Evolutionary conservation across 2,797 vertebrate genomes (phyloP).

Genomic region (Phrynocephalus vlangalii): DNA sequence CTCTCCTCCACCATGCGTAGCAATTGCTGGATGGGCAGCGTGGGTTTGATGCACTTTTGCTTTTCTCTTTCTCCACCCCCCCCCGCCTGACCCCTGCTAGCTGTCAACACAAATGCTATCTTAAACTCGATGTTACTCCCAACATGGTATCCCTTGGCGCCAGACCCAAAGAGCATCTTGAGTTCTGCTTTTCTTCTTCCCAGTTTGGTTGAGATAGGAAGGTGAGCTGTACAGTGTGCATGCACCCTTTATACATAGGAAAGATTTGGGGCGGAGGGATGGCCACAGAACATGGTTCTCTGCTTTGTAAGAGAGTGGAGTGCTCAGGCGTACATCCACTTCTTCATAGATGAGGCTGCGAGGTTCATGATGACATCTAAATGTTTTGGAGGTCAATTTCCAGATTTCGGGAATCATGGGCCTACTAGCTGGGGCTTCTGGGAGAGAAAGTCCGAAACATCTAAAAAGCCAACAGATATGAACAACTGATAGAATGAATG

Average conservation of each 20-base stretch:
- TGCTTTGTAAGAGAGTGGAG: not conserved
- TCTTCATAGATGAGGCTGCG: too few species aligned
- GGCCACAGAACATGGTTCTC: too few species aligned
- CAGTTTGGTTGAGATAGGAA: not conserved
- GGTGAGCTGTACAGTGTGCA: not conserved
- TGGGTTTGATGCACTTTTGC: not conserved
- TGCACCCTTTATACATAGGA: not conserved
- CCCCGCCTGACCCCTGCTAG: not conserved
- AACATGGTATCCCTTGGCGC: not conserved
- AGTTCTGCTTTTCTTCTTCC: not conserved
- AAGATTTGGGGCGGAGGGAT: not conserved
- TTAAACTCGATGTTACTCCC: not conserved
- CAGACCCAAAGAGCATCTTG: not conserved
- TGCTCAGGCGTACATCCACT: too few species aligned
- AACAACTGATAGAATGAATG: not conserved
- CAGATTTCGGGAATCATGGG: too few species aligned
- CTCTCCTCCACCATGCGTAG: not conserved
- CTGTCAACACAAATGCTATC: not conserved
- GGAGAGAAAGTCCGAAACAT: too few species aligned
- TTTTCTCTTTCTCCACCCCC: not conserved
- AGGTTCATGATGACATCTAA: not conserved
- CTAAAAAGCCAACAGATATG: too few species aligned
- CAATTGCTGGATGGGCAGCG: slow-evolving; percentile 28
- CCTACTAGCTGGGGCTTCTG: too few species aligned
- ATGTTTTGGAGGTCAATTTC: too few species aligned